Conservation (phyloP, 2,888 invertebrate genomes). For the Crematogaster levior region DNA sequence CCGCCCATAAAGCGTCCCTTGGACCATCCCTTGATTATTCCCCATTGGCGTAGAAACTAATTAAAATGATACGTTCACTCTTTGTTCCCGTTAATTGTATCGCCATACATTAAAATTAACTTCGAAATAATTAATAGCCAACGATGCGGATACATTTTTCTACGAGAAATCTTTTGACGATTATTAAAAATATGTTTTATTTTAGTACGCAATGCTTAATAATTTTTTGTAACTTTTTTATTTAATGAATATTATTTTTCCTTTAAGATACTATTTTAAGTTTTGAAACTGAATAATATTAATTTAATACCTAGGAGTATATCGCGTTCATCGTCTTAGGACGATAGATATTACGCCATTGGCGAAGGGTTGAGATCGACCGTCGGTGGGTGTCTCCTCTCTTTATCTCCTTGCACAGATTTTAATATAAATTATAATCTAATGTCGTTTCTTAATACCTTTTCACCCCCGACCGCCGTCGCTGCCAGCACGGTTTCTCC, state of each 20-base stretch:
- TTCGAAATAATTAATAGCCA: not conserved
- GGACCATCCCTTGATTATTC: conserved; percentile 80
- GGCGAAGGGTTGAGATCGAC: conserved; percentile 81
- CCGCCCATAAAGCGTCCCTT: conserved; percentile 75
- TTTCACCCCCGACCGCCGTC: conserved; percentile 67
- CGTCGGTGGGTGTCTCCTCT: conserved; percentile 78
- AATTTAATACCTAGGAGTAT: not conserved
- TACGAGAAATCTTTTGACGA: not conserved
- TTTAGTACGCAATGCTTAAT: not conserved
- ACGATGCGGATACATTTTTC: not conserved
- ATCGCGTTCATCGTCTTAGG: conserved; percentile 43
- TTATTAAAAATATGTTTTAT: not conserved
- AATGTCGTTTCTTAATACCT: conserved; percentile 85
- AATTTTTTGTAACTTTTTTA: not conserved
- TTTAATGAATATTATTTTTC: not conserved
- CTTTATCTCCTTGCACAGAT: conserved; percentile 85
- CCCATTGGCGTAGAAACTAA: conserved; percentile 78
- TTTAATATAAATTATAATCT: conserved; percentile 86
- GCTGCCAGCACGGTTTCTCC: conserved; percentile 52
- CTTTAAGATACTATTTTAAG: not conserved
- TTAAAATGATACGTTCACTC: conserved; percentile 65
- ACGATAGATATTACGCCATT: conserved; percentile 76
- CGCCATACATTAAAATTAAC: not conserved
- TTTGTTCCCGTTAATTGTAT: conserved; percentile 7
- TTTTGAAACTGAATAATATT: conserved; percentile 7